These are phyloP conservation scores for Phoronis australis DNA, from an alignment of 2,888 invertebrate species.

Conservation along the genomic window DNA sequence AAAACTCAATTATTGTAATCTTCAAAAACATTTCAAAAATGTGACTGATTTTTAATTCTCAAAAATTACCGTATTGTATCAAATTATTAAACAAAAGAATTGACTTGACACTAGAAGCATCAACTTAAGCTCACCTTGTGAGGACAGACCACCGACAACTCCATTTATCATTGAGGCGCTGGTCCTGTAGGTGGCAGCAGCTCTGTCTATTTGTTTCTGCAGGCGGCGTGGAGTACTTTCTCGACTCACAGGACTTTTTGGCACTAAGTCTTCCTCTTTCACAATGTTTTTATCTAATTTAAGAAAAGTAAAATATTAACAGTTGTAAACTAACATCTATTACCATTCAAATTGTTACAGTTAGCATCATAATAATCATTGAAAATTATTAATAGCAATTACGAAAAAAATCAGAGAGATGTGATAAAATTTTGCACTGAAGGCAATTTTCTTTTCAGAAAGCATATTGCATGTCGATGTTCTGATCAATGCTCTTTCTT, in stretches of 20 bases:
- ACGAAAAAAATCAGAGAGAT: neutral
- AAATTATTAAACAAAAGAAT: neutral
- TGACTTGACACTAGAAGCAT: neutral
- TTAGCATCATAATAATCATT: too few species aligned
- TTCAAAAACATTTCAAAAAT: too few species aligned
- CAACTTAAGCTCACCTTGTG: slow-evolving; percentile 26
- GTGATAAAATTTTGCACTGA: neutral
- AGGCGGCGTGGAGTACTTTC: slow-evolving; percentile 34
- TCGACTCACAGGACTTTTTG: slow-evolving; percentile 26
- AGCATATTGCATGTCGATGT: too few species aligned
- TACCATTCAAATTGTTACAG: too few species aligned
- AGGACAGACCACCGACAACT: slow-evolving; percentile 38
- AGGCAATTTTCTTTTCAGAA: neutral
- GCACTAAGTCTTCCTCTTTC: slow-evolving; percentile 19
- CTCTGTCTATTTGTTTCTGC: slow-evolving; percentile 42
- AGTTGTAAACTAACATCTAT: too few species aligned
- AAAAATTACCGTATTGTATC: neutral
- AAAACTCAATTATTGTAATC: too few species aligned
- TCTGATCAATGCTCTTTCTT: too few species aligned
- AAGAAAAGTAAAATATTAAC: too few species aligned
- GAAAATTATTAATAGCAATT: neutral
- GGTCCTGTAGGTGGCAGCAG: slow-evolving; percentile 42
- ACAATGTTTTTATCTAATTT: too few species aligned
- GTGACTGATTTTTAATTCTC: neutral
- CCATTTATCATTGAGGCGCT: slow-evolving; percentile 45